Evolutionary conservation across 2,888 invertebrate species (phyloP).

Genomic region (Corythucha ciliata): DNA sequence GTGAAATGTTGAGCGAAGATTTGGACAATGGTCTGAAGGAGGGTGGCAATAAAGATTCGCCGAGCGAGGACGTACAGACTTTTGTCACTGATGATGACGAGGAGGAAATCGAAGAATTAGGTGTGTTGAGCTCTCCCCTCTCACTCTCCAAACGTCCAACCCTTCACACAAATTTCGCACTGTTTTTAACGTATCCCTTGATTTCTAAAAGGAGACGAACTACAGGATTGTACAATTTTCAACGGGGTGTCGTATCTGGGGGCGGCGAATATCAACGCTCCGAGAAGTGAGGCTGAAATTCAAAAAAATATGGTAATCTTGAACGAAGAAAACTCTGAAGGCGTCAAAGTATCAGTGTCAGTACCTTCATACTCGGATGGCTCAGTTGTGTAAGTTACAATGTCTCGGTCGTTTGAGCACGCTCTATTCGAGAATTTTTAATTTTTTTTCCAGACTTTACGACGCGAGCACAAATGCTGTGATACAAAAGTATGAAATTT

Average conservation of each 20-base stretch:
- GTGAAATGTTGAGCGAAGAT: conserved; percentile 45
- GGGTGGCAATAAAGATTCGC: not conserved
- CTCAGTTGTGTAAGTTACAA: conserved; percentile 72
- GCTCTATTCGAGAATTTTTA: conserved; percentile 20
- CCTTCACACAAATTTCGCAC: no score
- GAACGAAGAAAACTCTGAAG: conserved; percentile 68
- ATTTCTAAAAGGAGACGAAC: conserved; percentile 74
- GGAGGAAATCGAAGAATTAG: conserved; percentile 33
- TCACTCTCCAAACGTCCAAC: no score
- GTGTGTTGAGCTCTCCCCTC: no score
- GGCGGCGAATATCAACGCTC: conserved; percentile 80
- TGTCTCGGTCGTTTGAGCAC: not conserved
- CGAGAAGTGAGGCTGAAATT: conserved; percentile 85
- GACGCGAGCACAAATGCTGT: conserved; percentile 73
- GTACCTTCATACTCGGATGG: conserved; percentile 90
- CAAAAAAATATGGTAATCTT: conserved; percentile 87
- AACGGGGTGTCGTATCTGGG: conserved; percentile 89
- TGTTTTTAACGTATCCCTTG: no score
- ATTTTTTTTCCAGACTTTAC: conserved; percentile 53
- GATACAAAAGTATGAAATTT: conserved; percentile 82
- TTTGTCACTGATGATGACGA: no score
- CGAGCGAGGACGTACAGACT: no score
- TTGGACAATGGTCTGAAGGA: conserved; percentile 9
- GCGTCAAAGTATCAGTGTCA: conserved; percentile 82
- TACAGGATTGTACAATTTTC: conserved; percentile 84